A percentile compares a stretch with the other conserved stretches of the same genome.
Evolutionary conservation across 2,797 vertebrate species (phyloP).

Genomic region (Benthosema pterotum): DNA sequence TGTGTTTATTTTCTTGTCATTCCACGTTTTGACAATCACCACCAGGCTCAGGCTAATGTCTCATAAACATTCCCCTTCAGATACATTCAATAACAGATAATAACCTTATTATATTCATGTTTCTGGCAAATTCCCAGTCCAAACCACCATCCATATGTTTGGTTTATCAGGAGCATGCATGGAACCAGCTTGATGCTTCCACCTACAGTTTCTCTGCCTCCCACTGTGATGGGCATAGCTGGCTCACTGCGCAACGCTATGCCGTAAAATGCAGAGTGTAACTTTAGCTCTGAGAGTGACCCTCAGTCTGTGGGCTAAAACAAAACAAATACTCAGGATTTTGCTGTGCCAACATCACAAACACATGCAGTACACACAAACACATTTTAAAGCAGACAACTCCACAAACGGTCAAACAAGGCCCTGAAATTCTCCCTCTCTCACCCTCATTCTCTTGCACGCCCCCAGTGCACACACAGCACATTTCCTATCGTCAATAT

Average conservation of each 20-base stretch:
- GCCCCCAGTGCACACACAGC: not conserved
- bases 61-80: too few relatives aligned
- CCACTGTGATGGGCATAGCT: constrained; percentile 6
- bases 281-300: too few relatives aligned
- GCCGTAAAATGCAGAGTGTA: not conserved
- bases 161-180: not conserved
- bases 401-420: constrained; percentile 14
- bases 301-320: too few relatives aligned
- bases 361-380: constrained; percentile 1
- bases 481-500: constrained; percentile 38
- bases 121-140: too few relatives aligned
- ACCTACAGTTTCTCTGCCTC: not conserved
- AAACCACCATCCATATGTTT: not conserved
- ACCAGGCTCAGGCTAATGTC: too few relatives aligned
- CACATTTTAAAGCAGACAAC: not conserved
- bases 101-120: too few relatives aligned
- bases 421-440: constrained; percentile 5
- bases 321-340: too few relatives aligned
- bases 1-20: too few relatives aligned
- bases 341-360: too few relatives aligned
- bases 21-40: too few relatives aligned
- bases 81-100: too few relatives aligned
- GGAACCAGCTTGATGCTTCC: not conserved
- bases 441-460: not conserved
- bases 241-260: constrained; percentile 10